Base-by-base conservation (phyloP, 2,888 invertebrate species). In the Bugulina stolonifera region DNA sequence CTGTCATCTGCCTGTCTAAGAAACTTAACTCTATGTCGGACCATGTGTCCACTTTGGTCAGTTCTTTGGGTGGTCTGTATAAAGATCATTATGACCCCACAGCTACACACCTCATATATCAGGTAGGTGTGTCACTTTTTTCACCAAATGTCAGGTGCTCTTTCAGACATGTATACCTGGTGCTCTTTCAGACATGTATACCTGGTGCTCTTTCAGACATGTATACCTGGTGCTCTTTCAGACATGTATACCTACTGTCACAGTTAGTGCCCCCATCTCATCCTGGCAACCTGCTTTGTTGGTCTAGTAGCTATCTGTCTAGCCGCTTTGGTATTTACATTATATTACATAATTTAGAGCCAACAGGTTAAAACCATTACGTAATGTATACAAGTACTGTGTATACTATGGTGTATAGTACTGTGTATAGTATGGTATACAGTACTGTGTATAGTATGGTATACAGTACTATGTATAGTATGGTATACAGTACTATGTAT, bases 81-180 rank as follows among this genome's bases (percentile, higher is more conserved):
- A 75, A 79, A n/a, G 84, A 83, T 83, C 79, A 77, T 3, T 83
- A 82, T 74, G 82, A 83, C 73, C 74, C 73, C n/a, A 76, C 79
- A 14, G 84, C 84, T 72, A 86, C 86, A 18, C 86, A 86, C 76
- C 84, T 83, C 77, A 80, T 86, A 22, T 83, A 82, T 74, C 80
- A 82, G 80, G 83, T 82, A 73, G 70, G 43, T 43, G 43, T 18
- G 18, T 43, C 18, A 18, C 43, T 43, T 10, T 43, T 43, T 43
- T 43, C 5, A 10, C 10, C 43, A 43, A 10, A 10, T 43, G 18
- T 43, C 5, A 43, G 5, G 5, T 43, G 43, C 10, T 18, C 43
- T 10, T 18, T 10, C 43, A 18, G 5, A 18, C 43, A 43, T 18
- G 18, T 5, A 43, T 43, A 18, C 43, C 18, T 43, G 43, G 5